Base-by-base conservation (phyloP, 2,797 vertebrate species). In the Anas flavirostris region DNA sequence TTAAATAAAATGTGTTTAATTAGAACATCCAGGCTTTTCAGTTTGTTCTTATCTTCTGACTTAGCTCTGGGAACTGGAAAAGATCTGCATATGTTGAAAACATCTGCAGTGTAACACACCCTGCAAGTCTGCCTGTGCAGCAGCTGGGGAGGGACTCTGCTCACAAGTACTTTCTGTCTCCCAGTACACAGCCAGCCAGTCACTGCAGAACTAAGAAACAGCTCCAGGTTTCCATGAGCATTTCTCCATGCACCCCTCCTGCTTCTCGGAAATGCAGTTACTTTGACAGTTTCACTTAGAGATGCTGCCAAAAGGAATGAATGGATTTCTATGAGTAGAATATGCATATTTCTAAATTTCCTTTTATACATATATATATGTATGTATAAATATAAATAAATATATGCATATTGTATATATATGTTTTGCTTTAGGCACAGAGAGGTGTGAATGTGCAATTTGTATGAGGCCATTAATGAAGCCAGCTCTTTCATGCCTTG, bases 211-310 rank as follows among this genome's bases (percentile, higher is more conserved):
- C 31, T 17, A 44, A 67, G 23, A 81, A 59, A 26, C 1, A 0
- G 8, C 67, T 66, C 70, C 22, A 55, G 39, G 10, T 60, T 80
- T 70, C 44, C 35, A 55, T 0, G 3, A 17, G 25, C 0, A 1
- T 26, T 33, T 43, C 28, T 82, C 73, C 3, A 1, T 26, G 11
- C 48, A 52, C 46, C 39, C 44, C 50, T 73, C 13, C 59, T 68
- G 50, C 31, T 55, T 60, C 53, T 41, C 14, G 26, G 10, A 75
- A 83, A 78, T 31, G 26, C 44, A 50, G 56, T 37, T 69, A 52
- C 23, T 66, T 62, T 63, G 26, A 46, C 46, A 23, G 8, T 82
- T 55, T 35, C 21, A 39, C 52, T 79, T 84, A 68, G 9, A n/a
- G 29, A 69, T 63, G 25, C 33, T 73, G 60, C 7, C 64, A 80